These are phyloP conservation scores for Harpagoxenus sublaevis DNA, from an alignment of 2,888 invertebrate genomes.

Conservation along the genomic window DNA sequence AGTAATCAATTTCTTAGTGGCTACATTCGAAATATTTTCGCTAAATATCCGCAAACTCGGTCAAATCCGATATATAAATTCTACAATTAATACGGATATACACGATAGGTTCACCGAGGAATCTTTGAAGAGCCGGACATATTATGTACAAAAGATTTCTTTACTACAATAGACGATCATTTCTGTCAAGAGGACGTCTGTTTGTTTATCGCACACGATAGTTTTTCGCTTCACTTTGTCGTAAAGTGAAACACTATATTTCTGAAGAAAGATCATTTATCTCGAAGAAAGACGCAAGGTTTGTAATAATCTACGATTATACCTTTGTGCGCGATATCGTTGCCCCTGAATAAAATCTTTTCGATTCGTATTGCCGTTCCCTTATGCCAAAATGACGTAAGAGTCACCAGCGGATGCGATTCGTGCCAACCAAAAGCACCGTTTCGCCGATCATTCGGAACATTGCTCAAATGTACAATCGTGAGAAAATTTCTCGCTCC, in stretches of 20 bases:
- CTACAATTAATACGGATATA: not conserved
- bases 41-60: not conserved
- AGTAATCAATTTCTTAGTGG: slow-evolving; percentile 30
- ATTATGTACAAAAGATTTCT: slow-evolving; percentile 20
- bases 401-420: not conserved
- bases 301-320: slow-evolving; percentile 5
- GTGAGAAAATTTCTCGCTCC: slow-evolving; percentile 24
- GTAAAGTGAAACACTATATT: not conserved
- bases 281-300: not conserved
- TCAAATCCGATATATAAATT: slow-evolving; percentile 8
- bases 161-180: slow-evolving; percentile 9
- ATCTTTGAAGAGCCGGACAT: not conserved
- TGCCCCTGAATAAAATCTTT: not conserved
- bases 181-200: not conserved
- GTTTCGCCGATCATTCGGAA: slow-evolving; percentile 25
- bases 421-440: slow-evolving; percentile 11
- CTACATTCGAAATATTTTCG: not conserved
- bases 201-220: slow-evolving; percentile 8
- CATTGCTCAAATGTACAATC: slow-evolving; percentile 38
- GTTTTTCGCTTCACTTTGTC: slow-evolving; percentile 12
- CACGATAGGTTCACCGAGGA: not conserved
- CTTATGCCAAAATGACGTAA: not conserved
- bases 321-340: not conserved
- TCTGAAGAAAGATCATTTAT: slow-evolving; percentile 15
- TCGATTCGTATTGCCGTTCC: slow-evolving; percentile 11